phyloP scores from a whole-genome alignment of 2,888 invertebrate species.

The Pristionchus fissidentatus region DNA sequence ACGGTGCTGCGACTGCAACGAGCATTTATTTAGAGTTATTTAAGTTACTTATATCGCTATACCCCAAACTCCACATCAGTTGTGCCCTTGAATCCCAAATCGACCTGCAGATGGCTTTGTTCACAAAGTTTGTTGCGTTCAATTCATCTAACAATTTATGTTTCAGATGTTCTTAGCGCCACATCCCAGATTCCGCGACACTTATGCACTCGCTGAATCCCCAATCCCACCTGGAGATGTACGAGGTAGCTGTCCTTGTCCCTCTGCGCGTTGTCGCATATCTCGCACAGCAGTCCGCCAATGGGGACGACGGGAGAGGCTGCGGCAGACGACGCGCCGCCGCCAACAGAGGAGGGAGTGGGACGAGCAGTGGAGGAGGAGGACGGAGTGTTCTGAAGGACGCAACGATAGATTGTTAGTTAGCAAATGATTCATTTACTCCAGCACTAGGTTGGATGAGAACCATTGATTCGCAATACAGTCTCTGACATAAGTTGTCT shows the following conservation, averaged over 20 bases:
- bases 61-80: background rate
- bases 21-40: background rate
- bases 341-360: too few species aligned
- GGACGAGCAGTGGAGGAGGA: too few species aligned
- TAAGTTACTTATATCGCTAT: background rate
- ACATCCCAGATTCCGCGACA: too few species aligned
- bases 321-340: background rate
- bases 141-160: background rate
- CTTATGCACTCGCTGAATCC: too few species aligned
- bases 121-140: too few species aligned
- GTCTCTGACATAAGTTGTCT: too few species aligned
- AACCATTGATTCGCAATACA: too few species aligned
- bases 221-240: constrained; percentile 63
- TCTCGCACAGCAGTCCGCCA: constrained; percentile 63
- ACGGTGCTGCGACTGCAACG: constrained; percentile 62
- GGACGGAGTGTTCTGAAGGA: too few species aligned
- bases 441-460: background rate
- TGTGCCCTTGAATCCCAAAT: too few species aligned
- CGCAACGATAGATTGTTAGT: too few species aligned
- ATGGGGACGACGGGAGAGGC: constrained; percentile 31
- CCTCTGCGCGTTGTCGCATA: constrained; percentile 64
- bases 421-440: background rate
- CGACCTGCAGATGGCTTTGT: too few species aligned
- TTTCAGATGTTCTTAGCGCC: background rate
- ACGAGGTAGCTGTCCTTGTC: constrained; percentile 63